Conservation (phyloP, 2,113 vertebrate genomes). For the Callocephalon fimbriatum region DNA sequence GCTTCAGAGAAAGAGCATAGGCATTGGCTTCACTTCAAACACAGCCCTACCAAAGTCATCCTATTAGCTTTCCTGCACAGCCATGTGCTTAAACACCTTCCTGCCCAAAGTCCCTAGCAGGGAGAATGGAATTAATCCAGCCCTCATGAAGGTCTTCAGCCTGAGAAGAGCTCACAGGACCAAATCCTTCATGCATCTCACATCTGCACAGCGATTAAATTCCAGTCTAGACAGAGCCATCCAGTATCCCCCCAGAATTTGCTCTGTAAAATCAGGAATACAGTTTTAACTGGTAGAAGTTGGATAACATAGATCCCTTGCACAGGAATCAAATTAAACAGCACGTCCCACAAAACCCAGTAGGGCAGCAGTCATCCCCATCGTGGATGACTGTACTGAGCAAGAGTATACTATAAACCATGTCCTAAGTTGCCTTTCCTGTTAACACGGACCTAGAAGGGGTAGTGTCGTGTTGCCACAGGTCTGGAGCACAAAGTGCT, state of each 20-base stretch:
- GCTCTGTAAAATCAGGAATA: not conserved
- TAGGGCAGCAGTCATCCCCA: accelerated
- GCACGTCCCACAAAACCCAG: not conserved
- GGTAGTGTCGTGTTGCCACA: not conserved
- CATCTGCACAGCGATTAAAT: not conserved
- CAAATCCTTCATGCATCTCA: not conserved
- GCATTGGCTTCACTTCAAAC: not conserved
- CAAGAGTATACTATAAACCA: not conserved
- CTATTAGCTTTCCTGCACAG: not conserved
- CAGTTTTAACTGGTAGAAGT: not conserved
- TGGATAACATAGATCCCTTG: not conserved
- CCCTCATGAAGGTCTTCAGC: not conserved
- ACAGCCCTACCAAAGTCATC: not conserved
- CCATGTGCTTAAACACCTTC: not conserved
- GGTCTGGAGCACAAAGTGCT: not conserved
- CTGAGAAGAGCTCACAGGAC: not conserved
- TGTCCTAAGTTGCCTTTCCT: not conserved
- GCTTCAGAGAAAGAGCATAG: not conserved
- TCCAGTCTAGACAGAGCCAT: not conserved
- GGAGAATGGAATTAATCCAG: not conserved
- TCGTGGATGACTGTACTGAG: not conserved
- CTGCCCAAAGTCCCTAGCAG: not conserved
- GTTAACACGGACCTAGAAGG: not conserved
- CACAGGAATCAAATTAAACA: not conserved
- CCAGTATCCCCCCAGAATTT: accelerated